Conservation (phyloP, 2,113 vertebrate genomes). For the Acanthisitta chloris region DNA sequence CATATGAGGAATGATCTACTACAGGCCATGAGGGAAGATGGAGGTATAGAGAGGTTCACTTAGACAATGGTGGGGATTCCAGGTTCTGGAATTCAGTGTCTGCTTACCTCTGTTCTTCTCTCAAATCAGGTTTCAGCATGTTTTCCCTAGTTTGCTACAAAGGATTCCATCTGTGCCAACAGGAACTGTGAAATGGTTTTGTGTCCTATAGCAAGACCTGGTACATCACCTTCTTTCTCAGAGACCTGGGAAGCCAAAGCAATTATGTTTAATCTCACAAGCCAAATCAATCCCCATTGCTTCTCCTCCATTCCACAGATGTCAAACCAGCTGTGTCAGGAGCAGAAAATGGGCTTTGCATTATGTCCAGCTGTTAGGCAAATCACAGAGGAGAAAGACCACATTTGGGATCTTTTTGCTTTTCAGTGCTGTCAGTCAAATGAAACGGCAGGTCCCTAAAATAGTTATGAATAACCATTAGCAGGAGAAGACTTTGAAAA, state of each 20-base stretch:
- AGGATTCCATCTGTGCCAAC: neutral
- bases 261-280: neutral
- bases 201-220: neutral
- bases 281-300: neutral
- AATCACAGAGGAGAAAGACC: neutral
- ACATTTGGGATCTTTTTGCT: neutral
- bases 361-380: conserved; percentile 27
- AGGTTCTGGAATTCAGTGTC: neutral
- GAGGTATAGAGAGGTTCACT: neutral
- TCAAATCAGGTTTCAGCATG: accelerated
- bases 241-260: neutral
- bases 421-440: conserved; percentile 40
- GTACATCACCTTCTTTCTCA: neutral
- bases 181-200: neutral
- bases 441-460: conserved; percentile 28
- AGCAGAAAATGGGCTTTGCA: conserved; percentile 34
- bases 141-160: neutral
- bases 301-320: neutral
- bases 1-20: neutral
- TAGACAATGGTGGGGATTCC: neutral
- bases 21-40: neutral
- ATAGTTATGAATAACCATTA: conserved; percentile 45
- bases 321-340: conserved; percentile 27
- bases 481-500: conserved; percentile 36
- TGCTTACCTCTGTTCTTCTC: neutral